Conservation (phyloP, 2,797 vertebrate genomes). For the Cirrhinus mrigala region DNA sequence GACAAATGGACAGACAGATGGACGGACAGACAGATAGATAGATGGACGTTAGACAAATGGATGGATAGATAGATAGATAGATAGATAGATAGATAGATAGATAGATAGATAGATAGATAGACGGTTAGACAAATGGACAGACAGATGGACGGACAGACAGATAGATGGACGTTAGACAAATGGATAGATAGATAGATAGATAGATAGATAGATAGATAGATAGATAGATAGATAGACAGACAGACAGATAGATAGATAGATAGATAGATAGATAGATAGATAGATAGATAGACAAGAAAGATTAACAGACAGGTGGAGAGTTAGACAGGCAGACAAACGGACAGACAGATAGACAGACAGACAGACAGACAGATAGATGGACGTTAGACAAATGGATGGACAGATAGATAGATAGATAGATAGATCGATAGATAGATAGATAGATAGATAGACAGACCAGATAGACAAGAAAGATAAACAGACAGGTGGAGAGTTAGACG, state of each 20-base stretch:
- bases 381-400: no score
- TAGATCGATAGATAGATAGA: background rate
- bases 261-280: background rate
- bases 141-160: background rate
- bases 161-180: background rate
- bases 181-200: background rate
- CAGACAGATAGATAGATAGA: fast-evolving
- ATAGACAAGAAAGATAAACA: background rate
- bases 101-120: background rate
- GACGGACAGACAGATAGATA: background rate
- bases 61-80: background rate
- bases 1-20: fast-evolving
- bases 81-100: background rate
- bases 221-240: background rate
- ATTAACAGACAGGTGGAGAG: fast-evolving
- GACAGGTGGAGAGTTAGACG: background rate
- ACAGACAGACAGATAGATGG: background rate
- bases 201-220: background rate
- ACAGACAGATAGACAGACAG: background rate
- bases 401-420: background rate
- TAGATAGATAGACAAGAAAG: background rate
- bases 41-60: no score
- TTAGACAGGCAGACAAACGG: fast-evolving
- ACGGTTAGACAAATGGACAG: background rate
- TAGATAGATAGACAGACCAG: no score